A percentile compares a stretch with the other conserved stretches of the same genome.
phyloP scores from a whole-genome alignment of 2,888 invertebrate species.

The Laothoe populi region DNA sequence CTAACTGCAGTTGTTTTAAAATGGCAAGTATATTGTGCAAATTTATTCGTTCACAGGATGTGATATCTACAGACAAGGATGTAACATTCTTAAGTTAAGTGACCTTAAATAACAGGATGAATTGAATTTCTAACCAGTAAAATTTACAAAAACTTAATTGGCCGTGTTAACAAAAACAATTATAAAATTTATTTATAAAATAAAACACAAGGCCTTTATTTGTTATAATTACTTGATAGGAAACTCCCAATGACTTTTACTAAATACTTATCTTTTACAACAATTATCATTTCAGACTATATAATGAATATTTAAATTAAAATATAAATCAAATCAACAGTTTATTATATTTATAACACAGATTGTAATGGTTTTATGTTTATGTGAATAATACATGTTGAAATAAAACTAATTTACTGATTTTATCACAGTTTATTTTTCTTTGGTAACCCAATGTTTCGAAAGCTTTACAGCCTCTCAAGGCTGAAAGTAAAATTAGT shows the following conservation, averaged over 20 bases:
- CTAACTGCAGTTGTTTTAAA: not conserved
- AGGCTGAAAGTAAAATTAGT: too few relatives aligned
- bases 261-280: not conserved
- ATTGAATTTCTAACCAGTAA: constrained; percentile 4
- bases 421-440: too few relatives aligned
- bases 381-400: too few relatives aligned
- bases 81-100: constrained; percentile 4
- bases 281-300: not conserved
- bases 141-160: constrained; percentile 13
- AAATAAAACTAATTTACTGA: too few relatives aligned
- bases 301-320: too few relatives aligned
- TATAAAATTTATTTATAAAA: not conserved
- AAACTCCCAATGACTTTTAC: constrained; percentile 8
- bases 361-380: too few relatives aligned
- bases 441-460: too few relatives aligned
- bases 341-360: too few relatives aligned
- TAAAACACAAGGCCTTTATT: constrained; percentile 14
- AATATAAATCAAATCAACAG: too few relatives aligned
- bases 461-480: too few relatives aligned
- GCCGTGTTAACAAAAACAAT: not conserved
- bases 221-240: constrained; percentile 9
- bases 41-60: constrained; percentile 2
- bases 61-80: not conserved
- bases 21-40: too few relatives aligned
- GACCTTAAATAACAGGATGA: constrained; percentile 14